Conservation (phyloP, 2,797 vertebrate genomes). For the Leptodactylus fallax region DNA sequence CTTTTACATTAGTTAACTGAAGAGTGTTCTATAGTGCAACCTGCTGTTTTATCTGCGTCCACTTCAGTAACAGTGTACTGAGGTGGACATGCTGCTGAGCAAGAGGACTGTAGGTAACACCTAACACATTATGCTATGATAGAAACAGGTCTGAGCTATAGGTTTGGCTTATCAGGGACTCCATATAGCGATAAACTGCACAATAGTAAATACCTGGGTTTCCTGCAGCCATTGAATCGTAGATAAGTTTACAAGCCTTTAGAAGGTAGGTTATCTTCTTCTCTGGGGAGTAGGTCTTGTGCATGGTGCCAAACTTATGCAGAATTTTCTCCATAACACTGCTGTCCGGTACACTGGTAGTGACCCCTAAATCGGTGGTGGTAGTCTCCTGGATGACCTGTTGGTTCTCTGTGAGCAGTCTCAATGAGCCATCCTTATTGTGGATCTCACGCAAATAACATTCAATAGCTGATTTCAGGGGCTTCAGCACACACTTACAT, state of each 20-base stretch:
- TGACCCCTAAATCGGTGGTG: conserved; percentile 91
- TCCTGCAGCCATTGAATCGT: conserved; percentile 93
- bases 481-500: conserved; percentile 95
- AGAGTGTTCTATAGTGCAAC: too few relatives aligned
- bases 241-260: conserved; percentile 97
- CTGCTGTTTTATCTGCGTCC: too few relatives aligned
- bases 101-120: too few relatives aligned
- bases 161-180: neutral
- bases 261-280: conserved; percentile 93
- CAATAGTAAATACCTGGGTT: conserved; percentile 78
- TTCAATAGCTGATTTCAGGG: conserved; percentile 87
- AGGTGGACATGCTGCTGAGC: too few relatives aligned
- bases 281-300: conserved; percentile 93
- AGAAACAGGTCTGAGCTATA: neutral
- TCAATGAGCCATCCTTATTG: conserved; percentile 76
- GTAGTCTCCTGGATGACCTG: conserved; percentile 86
- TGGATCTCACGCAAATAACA: conserved; percentile 85
- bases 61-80: too few relatives aligned
- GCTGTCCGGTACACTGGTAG: conserved; percentile 89
- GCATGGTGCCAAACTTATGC: conserved; percentile 85
- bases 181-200: neutral
- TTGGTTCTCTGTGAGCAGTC: conserved; percentile 89
- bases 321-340: conserved; percentile 91
- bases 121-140: too few relatives aligned
- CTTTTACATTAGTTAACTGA: too few relatives aligned